Evolutionary conservation across 2,888 invertebrate species (phyloP), one percentile per base, ranked within the genome.

Genomic region (Hipparchia semele): DNA sequence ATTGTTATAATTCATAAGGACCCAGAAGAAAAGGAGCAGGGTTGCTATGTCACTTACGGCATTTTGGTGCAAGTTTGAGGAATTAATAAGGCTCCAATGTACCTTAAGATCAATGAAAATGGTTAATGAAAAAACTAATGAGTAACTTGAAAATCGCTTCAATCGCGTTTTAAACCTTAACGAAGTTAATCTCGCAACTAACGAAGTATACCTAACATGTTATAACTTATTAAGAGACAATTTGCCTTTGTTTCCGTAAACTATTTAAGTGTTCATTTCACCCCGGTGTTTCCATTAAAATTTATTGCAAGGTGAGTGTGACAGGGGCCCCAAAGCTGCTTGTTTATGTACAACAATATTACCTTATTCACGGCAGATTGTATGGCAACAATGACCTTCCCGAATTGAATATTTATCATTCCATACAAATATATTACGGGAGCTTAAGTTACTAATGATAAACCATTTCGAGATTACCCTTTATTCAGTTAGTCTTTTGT

Each of bases 331-430:
- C 79, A 75, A 75, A 68, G 79, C 86, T 86, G 84, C 88, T 90
- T 89, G 86, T 88, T 89, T 91, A 91, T 90, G 89, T 90, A 90
- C 89, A 85, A 87, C 88, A 87, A 90, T 90, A 89, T 88, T 87
- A 87, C 88, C 90, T 86, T 87, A 89, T 87, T 90, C 89, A 86
- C 85, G 82, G 86, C 83, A 79, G 88, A 88, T 87, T 87, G 88
- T 87, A 86, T 84, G 87, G 83, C 85, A 85, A 88, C 89, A 88
- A 86, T 87, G 85, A 86, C 87, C 87, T 82, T 76, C 83, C 82
- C 86, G 87, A 87, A 90, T 90, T 89, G 87, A 90, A 90, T 90
- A 90, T 89, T 89, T 87, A 90, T 75, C 70, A 73, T 72, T 72
- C 60, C 72, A 33, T 61, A 60, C 13, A 61, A 70, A 68, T 74